A percentile compares a stretch with the other conserved stretches of the same genome.
phyloP scores from a whole-genome alignment of 2,113 vertebrate species.

The Carassius auratus region DNA sequence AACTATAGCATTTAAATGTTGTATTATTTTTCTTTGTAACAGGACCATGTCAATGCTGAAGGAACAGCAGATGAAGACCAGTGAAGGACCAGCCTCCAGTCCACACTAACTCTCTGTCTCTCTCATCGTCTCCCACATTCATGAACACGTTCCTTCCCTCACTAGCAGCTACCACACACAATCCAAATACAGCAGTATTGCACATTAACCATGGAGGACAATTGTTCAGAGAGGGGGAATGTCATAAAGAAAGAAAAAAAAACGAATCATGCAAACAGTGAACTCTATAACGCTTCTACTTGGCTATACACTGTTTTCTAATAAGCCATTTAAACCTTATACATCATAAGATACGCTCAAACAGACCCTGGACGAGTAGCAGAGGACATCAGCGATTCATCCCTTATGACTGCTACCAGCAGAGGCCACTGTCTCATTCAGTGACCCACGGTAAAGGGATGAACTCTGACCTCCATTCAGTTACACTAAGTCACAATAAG shows the following conservation, averaged over 20 bases:
- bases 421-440: conserved; percentile 46
- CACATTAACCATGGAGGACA: conserved; percentile 71
- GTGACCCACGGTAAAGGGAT: not conserved
- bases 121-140: conserved; percentile 50
- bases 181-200: conserved; percentile 78
- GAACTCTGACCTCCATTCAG: not conserved
- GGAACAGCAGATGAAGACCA: conserved; percentile 81
- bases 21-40: conserved; percentile 71
- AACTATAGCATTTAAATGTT: conserved; percentile 47
- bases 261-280: conserved; percentile 55
- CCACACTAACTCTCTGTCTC: conserved; percentile 52
- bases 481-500: conserved; percentile 49
- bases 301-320: conserved; percentile 36
- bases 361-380: conserved; percentile 44
- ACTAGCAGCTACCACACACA: conserved; percentile 79
- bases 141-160: conserved; percentile 61
- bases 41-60: conserved; percentile 77
- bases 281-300: conserved; percentile 37
- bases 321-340: conserved; percentile 39
- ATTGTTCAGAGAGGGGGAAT: conserved; percentile 74
- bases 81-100: conserved; percentile 69
- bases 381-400: conserved; percentile 28
- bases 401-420: conserved; percentile 47
- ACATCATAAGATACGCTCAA: conserved; percentile 35
- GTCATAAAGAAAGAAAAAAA: conserved; percentile 37